Evolutionary conservation across 2,888 invertebrate species (phyloP).

Genomic region (Drosophila maculinotata): DNA sequence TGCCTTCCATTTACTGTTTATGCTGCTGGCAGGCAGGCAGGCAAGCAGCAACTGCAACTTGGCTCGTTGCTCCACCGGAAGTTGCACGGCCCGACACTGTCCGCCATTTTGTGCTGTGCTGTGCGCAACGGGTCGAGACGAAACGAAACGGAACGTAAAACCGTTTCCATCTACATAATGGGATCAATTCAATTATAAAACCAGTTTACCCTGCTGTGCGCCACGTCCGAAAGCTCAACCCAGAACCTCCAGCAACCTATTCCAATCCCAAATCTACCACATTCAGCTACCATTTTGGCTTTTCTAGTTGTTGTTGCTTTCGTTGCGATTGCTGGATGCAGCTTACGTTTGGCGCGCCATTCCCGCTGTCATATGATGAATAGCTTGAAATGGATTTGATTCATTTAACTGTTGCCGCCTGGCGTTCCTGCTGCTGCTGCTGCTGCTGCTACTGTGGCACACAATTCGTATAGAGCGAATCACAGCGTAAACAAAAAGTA

Average conservation of each 20-base stretch:
- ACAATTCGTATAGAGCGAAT: conserved; percentile 54
- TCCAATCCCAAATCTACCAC: conserved; percentile 50
- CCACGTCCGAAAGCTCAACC: conserved; percentile 23
- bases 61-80: conserved; percentile 48
- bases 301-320: conserved; percentile 13
- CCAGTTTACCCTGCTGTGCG: conserved; percentile 55
- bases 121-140: conserved; percentile 36
- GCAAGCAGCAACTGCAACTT: conserved; percentile 33
- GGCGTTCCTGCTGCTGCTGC: conserved; percentile 8
- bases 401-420: conserved; percentile 69
- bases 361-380: conserved; percentile 72
- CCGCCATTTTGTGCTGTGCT: conserved; percentile 64
- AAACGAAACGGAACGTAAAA: conserved; percentile 54
- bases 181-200: conserved; percentile 79
- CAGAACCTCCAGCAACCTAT: conserved; percentile 34
- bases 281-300: conserved; percentile 39
- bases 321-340: conserved; percentile 26
- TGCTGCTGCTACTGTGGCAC: conserved; percentile 24
- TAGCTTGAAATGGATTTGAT: conserved; percentile 75
- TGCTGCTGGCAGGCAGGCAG: conserved; percentile 35
- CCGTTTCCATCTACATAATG: conserved; percentile 76
- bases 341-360: conserved; percentile 34
- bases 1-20: conserved; percentile 66
- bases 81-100: conserved; percentile 54
- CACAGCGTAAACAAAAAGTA: conserved; percentile 21